Base-by-base conservation (phyloP, 2,797 vertebrate genomes). In the Acridotheres tristis region DNA sequence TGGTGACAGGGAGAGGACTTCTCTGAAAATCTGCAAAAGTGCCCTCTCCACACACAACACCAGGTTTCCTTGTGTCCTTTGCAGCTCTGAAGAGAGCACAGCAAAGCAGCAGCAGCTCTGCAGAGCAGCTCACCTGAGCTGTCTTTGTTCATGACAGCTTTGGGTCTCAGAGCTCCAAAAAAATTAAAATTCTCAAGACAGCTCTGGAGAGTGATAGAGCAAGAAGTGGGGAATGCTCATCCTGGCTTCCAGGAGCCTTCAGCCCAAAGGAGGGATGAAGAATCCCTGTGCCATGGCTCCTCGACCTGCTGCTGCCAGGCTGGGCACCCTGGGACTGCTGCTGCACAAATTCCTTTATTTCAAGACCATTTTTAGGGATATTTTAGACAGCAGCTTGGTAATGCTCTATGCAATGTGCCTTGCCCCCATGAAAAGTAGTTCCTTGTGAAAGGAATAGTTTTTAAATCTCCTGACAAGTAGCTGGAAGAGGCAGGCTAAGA, bases 1-100 rank as follows among this genome's bases (percentile, higher is more conserved):
- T 8, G 13, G 19, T 16, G 61, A 45, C 1, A 10, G 45, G 13
- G 45, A 74, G 17, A 78, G 23, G n/a, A 53, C 5, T 62, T 66
- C 51, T 71, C 50, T 57, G 26, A 34, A 30, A 69, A 11, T 4
- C 67, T 65, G 47, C 34, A 18, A 26, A 67, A 30, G 8, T 32
- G 59, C 25, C 12, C 38, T 38, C 21, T 50, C 30, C 69, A 50
- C 0, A 0, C 20, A 53, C 21, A 48, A 3, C 27, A 58, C 13
- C 1, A 3, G 8, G 6, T 26, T 42, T 55, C n/a, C 7, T 3
- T 2, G 5, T 9, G 57, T 42, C 38, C 63, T 36, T 38, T 4
- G 6, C 58, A 42, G 82, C 59, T 62, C 0, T 0, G 12, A 36
- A n/a, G 26, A 53, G 23, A 54, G 43, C 34, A 72, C 43, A 23